Percentiles rank a stretch among this genome's conserved stretches.
Conservation (phyloP, 2,113 vertebrate genomes). For the Laterallus jamaicensis region DNA sequence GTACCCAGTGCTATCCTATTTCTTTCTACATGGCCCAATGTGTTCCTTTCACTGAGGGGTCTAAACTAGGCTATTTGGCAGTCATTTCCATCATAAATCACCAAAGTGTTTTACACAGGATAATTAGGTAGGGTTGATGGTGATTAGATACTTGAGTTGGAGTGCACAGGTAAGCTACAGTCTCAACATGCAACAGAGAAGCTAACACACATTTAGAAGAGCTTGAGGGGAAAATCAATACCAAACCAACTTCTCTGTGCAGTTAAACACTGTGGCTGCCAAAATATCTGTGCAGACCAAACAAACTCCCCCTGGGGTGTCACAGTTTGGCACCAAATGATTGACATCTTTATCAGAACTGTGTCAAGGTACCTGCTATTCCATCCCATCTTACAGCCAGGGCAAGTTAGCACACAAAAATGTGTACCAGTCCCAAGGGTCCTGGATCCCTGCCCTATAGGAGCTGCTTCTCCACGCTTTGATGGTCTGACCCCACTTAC, state of each 20-base stretch:
- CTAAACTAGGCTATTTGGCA: neutral
- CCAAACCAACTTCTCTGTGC: neutral
- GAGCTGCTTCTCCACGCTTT: neutral
- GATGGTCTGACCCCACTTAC: conserved; percentile 74
- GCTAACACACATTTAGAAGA: neutral
- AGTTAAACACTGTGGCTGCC: neutral
- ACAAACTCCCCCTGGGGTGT: neutral
- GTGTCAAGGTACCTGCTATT: neutral
- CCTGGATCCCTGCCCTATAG: neutral
- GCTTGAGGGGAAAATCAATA: neutral
- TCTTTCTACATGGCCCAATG: neutral
- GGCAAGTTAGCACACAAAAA: neutral
- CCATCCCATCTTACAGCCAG: neutral
- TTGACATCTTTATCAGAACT: neutral
- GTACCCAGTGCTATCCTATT: neutral
- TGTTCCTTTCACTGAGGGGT: neutral
- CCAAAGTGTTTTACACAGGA: neutral
- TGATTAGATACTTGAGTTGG: neutral
- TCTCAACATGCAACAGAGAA: neutral
- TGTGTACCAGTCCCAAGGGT: neutral
- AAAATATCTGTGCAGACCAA: neutral
- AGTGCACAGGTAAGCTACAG: neutral
- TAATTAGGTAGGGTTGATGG: neutral
- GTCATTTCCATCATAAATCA: neutral
- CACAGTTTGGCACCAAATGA: neutral